Evolutionary conservation across 2,113 vertebrate species (phyloP), one percentile per base, ranked within the genome.

Genomic region (Baryphthengus martii): DNA sequence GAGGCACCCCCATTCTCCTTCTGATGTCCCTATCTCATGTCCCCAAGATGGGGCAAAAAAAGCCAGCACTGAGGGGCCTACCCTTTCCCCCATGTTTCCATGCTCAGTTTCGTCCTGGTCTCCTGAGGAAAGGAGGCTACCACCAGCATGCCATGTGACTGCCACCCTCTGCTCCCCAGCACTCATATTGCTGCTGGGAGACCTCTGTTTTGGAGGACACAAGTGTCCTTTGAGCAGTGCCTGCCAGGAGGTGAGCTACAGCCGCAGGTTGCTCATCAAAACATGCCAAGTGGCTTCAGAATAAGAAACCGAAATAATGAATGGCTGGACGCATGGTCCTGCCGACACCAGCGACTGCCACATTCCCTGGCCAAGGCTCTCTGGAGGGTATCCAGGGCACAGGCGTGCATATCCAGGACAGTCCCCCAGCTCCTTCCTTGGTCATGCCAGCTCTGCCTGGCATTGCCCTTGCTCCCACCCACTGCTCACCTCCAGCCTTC

Each of bases 341-440:
- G 42, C 58, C 7, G 1, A 2, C 3, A 2, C 39, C 85, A 25
- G 11, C 44, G 13, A 1, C 49, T 21, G 39, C 62, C 13, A 0
- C 73, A 15, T 28, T 35, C 44, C 66, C 20, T 0, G 0, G 7
- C 3, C 1, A 1, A n/a, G 25, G 17, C 2, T 76, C 33, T 4
- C 70, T 0, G 0, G 44, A 72, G 33, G 11, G 35, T 39, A 20
- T 58, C 50, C 2, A 1, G 40, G 18, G 4, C 68, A 17, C 0
- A 1, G 1, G 13, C 2, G 0, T 6, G 20, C 13, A 2, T 0
- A 0, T 56, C 58, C 88, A 67, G 52, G 5, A 28, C 19, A 2
- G 35, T 39, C 15, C 50, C 76, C 23, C 2, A 1, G n/a, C 61
- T 53, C 85, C 58, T 20, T 18, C 73, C 55, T 6, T 0, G 11